Evolutionary conservation across 2,888 invertebrate species (phyloP), one percentile per base, ranked within the genome.

Genomic region (Cheiracanthium punctorium): DNA sequence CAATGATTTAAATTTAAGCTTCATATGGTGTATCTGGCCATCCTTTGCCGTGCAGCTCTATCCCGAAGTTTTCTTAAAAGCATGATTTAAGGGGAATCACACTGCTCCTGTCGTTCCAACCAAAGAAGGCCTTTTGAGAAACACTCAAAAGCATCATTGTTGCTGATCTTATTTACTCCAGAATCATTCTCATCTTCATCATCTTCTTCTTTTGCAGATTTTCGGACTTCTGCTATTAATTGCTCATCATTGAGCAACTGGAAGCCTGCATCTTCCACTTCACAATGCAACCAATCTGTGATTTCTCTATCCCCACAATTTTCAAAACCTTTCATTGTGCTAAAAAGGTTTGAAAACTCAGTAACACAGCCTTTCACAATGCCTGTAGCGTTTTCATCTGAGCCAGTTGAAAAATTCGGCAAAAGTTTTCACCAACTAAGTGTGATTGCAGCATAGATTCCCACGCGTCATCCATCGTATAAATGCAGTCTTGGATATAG

Each of bases 61-160:
- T 64, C 64, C 64, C 24, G 64, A 64, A 64, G 64, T 64, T 64
- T 64, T 64, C 10, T 64, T 64, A 64, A 64, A 37, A 37, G 37
- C 37, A 37, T 37, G 37, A 48, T 4, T 37, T 37, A 4, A 37
- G 48, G 14, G 48, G 48, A 48, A 48, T 48, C 48, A 48, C 48
- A 48, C 48, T 48, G 48, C 14, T 48, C 48, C n/a, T 48, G 48
- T 48, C 14, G 48, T 48, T 48, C 48, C 48, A 48, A n/a, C 48
- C 17, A 48, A 48, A 48, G 10, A 17, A n/a, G 17, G 12, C 48
- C 48, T 48, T 48, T 37, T 37, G 37, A 37, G 37, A 37, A 37
- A 37, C 37, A 37, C 37, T 37, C 37, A 37, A 37, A 37, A 37
- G 37, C 37, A 37, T 37, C 37, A 37, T 37, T 37, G 37, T 37